Evolutionary conservation across 2,797 vertebrate genomes (phyloP).

Genomic region (Spondyliosoma cantharus): DNA sequence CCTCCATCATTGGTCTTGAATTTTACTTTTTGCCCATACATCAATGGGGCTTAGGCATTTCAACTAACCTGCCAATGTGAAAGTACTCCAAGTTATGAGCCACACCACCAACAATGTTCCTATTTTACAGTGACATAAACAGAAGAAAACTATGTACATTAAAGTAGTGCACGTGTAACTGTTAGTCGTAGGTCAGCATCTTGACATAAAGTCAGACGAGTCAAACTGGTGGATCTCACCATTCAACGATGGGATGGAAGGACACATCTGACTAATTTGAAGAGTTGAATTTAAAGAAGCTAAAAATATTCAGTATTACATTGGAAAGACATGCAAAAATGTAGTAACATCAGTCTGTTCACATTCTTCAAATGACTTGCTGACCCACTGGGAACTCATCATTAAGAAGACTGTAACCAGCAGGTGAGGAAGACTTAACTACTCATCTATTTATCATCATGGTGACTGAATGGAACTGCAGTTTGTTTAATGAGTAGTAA

Average conservation of each 20-base stretch:
- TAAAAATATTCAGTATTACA: constrained; percentile 21
- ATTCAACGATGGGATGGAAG: background rate
- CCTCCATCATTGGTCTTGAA: background rate
- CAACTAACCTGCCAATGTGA: background rate
- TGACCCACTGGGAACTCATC: background rate
- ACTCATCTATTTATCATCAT: background rate
- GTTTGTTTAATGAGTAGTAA: background rate
- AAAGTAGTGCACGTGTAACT: constrained; percentile 4
- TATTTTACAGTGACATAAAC: constrained; percentile 8
- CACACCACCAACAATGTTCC: background rate
- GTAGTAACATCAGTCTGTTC: background rate
- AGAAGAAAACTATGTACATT: constrained; percentile 19
- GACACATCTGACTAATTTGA: background rate
- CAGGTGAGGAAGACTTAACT: constrained; percentile 30
- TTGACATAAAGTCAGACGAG: background rate
- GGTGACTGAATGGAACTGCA: background rate
- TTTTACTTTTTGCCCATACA: too few species aligned
- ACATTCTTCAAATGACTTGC: constrained; percentile 4
- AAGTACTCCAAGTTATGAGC: background rate
- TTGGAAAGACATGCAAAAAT: constrained; percentile 36
- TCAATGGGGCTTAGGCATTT: background rate
- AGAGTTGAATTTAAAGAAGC: background rate
- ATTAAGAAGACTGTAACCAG: background rate
- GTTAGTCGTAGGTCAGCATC: background rate
- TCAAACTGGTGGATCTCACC: background rate